Evolutionary conservation across 2,888 invertebrate genomes (phyloP).

Genomic region (Lymantria dispar): DNA sequence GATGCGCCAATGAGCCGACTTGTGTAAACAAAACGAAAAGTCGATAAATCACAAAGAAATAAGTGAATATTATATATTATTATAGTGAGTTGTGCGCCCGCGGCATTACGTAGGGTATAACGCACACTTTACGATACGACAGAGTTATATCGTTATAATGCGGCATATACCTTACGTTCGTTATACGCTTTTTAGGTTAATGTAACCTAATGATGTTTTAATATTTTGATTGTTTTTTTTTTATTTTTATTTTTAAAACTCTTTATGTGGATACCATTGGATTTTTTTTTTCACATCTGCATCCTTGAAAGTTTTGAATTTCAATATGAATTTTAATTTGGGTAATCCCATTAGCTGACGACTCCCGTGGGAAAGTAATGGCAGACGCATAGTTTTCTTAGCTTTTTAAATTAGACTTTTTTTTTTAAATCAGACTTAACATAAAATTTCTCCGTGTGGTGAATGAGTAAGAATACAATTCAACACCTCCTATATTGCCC

Average conservation of each 20-base stretch:
- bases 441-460: too few relatives aligned
- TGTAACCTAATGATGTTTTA: slow-evolving; percentile 12
- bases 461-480: too few relatives aligned
- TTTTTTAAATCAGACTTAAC: too few relatives aligned
- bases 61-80: slow-evolving; percentile 15
- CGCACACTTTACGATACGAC: slow-evolving; percentile 20
- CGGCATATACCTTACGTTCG: slow-evolving; percentile 4
- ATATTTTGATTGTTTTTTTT: slow-evolving; percentile 4
- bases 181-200: slow-evolving; percentile 3
- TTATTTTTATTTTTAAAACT: not conserved
- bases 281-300: too few relatives aligned
- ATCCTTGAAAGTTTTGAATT: too few relatives aligned
- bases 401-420: too few relatives aligned
- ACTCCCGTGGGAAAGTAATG: too few relatives aligned
- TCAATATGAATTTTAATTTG: too few relatives aligned
- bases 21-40: slow-evolving; percentile 52
- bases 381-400: too few relatives aligned
- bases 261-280: too few relatives aligned
- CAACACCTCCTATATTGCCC: too few relatives aligned
- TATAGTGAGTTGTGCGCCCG: slow-evolving; percentile 3
- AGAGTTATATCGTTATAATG: slow-evolving; percentile 12
- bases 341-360: too few relatives aligned
- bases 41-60: slow-evolving; percentile 40
- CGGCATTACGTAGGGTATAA: slow-evolving; percentile 9
- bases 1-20: slow-evolving; percentile 35